Evolutionary conservation across 1,140 invertebrate species (phyloP).

Genomic region (Leptopilina clavipes): DNA sequence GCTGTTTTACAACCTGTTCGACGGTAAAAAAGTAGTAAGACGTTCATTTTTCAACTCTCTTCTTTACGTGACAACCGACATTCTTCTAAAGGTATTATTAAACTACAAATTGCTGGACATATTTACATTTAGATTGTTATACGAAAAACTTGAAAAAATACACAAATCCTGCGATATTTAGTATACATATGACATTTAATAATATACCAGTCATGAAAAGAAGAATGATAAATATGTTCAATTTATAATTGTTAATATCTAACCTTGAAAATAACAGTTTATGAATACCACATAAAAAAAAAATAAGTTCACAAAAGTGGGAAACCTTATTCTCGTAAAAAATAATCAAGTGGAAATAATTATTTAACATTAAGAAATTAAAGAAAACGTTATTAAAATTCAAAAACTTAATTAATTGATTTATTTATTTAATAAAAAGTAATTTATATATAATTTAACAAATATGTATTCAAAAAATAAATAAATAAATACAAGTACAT

Average conservation of each 20-base stretch:
- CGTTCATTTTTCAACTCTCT: slow-evolving; percentile 24
- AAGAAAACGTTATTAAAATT: no score
- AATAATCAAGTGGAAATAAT: no score
- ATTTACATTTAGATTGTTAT: slow-evolving; percentile 34
- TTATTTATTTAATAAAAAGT: no score
- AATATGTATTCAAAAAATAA: no score
- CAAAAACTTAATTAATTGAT: no score
- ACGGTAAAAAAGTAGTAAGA: background rate
- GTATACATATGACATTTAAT: background rate
- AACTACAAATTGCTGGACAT: slow-evolving; percentile 14
- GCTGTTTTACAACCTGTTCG: slow-evolving; percentile 32
- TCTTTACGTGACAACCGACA: slow-evolving; percentile 13
- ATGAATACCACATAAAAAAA: no score
- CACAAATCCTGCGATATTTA: background rate
- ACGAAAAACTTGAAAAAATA: background rate
- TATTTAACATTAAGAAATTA: no score
- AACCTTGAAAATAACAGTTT: no score
- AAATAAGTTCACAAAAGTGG: no score
- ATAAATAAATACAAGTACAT: no score
- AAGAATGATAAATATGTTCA: background rate
- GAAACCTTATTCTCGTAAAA: no score
- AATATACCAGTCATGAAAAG: background rate
- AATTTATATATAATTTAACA: no score
- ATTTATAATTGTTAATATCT: background rate
- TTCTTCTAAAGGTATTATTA: slow-evolving; percentile 28